A percentile compares a stretch with the other conserved stretches of the same genome.
Conservation (phyloP, 2,113 vertebrate genomes). For the Pycnonotus jocosus region DNA sequence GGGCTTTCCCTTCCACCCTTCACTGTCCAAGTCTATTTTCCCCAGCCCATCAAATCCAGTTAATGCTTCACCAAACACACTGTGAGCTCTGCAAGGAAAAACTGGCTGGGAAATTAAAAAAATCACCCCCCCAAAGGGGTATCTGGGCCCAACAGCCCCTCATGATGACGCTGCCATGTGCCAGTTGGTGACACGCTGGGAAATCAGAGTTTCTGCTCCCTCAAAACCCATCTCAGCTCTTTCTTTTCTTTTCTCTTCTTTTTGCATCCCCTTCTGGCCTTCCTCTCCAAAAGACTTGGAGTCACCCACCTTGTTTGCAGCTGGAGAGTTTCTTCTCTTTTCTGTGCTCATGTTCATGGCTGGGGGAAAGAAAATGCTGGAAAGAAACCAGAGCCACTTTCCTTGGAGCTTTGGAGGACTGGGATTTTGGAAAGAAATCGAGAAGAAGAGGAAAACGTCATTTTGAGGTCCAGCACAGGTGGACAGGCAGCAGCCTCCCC, state of each 20-base stretch:
- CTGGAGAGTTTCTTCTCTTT: too few relatives aligned
- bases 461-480: background rate
- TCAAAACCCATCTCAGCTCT: background rate
- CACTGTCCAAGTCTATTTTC: background rate
- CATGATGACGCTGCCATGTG: rapidly evolving
- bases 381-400: too few relatives aligned
- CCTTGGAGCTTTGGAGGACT: too few relatives aligned
- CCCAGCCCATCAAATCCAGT: background rate
- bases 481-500: background rate
- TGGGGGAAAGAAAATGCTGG: too few relatives aligned
- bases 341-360: too few relatives aligned
- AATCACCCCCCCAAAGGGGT: background rate
- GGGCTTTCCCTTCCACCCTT: background rate
- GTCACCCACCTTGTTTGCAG: too few relatives aligned
- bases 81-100: background rate
- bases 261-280: background rate
- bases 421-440: too few relatives aligned
- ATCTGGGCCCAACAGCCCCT: background rate
- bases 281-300: background rate
- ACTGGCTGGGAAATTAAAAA: background rate
- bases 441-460: background rate
- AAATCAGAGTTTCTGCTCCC: background rate
- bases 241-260: background rate
- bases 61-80: background rate
- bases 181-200: background rate